These are phyloP conservation scores for Aphidius gifuensis DNA, from an alignment of 1,140 invertebrate species.

Conservation along the genomic window DNA sequence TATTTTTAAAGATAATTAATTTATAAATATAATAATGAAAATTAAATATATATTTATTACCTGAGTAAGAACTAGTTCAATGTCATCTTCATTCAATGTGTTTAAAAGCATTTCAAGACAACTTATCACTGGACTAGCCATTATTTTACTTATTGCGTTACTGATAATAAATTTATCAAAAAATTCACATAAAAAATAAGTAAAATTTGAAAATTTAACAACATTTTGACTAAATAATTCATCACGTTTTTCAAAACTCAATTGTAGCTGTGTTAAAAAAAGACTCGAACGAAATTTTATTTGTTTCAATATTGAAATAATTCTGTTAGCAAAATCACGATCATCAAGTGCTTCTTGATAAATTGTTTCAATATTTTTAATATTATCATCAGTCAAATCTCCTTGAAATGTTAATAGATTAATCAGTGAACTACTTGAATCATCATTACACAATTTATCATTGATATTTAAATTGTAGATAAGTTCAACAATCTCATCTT, in stretches of 20 bases:
- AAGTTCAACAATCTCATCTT: conserved; percentile 13
- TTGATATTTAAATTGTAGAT: conserved; percentile 14
- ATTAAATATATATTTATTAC: neutral
- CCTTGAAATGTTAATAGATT: neutral
- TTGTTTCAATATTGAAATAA: neutral
- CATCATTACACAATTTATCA: neutral
- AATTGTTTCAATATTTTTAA: neutral
- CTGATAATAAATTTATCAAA: neutral
- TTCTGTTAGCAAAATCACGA: conserved; percentile 3
- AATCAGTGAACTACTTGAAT: neutral
- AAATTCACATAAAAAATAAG: conserved; percentile 8
- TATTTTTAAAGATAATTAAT: neutral
- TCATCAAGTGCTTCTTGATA: conserved; percentile 1
- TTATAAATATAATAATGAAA: too few species aligned
- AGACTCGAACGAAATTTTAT: neutral
- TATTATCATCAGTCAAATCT: neutral
- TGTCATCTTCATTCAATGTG: conserved; percentile 11
- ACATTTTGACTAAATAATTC: neutral
- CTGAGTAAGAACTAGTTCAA: conserved; percentile 13
- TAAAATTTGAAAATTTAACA: conserved; percentile 6
- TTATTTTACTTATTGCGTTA: neutral
- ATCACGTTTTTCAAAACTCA: conserved; percentile 3
- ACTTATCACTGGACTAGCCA: neutral
- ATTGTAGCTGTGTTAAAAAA: neutral
- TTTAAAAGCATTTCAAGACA: conserved; percentile 6